Evolutionary conservation across 2,797 vertebrate species (phyloP).

Genomic region (Micropoecilia bifurca): DNA sequence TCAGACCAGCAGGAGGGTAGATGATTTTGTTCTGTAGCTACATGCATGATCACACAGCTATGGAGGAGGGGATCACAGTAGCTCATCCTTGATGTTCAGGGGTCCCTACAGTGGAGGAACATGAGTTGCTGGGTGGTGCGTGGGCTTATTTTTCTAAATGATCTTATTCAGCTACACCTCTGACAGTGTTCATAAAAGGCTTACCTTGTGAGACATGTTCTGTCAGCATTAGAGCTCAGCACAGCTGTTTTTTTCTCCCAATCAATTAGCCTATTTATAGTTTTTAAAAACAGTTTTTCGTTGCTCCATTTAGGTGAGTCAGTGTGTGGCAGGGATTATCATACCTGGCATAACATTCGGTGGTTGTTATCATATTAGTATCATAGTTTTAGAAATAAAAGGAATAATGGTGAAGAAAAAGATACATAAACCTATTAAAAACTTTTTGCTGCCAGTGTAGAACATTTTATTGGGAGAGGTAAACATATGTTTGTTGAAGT

Average conservation of each 20-base stretch:
- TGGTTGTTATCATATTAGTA: background rate
- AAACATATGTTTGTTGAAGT: background rate
- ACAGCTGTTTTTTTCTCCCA: background rate
- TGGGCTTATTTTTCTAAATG: background rate
- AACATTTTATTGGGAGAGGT: background rate
- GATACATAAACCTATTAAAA: background rate
- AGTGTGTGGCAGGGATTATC: background rate
- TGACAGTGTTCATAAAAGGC: background rate
- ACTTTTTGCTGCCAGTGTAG: background rate
- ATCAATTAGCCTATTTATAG: constrained; percentile 1
- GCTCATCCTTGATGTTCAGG: background rate
- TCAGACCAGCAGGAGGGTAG: background rate
- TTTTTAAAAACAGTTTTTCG: background rate
- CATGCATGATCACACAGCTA: background rate
- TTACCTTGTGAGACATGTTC: background rate
- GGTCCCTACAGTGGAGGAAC: background rate
- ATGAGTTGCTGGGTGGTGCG: background rate
- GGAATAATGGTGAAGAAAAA: background rate
- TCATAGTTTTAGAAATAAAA: background rate
- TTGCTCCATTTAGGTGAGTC: background rate
- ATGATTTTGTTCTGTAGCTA: background rate
- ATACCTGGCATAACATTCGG: background rate
- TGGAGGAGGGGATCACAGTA: constrained; percentile 2
- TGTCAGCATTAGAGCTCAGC: background rate
- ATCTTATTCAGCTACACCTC: background rate